Evolutionary conservation across 2,888 invertebrate genomes (phyloP).

Genomic region (Cantharis lateralis): DNA sequence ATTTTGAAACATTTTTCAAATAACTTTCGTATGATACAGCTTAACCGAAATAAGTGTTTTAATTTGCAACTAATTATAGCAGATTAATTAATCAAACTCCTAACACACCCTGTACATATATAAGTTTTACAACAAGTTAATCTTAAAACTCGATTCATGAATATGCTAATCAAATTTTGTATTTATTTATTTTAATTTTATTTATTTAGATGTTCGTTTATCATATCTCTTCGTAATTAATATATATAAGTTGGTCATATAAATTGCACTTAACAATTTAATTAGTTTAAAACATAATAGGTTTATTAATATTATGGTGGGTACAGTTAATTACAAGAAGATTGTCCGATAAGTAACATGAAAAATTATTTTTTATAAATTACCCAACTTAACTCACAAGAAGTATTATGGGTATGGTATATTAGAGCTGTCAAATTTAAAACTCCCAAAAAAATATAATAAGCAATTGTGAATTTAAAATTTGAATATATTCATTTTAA

Average conservation of each 20-base stretch:
- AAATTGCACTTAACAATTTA: not conserved
- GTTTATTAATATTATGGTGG: not conserved
- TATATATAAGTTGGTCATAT: not conserved
- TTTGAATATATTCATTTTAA: too few relatives aligned
- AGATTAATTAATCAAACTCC: conserved; percentile 33
- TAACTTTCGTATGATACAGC: not conserved
- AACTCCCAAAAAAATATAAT: not conserved
- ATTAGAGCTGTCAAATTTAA: not conserved
- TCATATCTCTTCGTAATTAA: not conserved
- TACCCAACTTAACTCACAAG: not conserved
- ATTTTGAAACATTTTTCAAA: not conserved
- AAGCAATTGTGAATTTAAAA: too few relatives aligned
- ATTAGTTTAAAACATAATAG: not conserved
- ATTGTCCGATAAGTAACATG: not conserved
- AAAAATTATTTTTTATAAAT: not conserved
- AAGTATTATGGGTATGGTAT: not conserved
- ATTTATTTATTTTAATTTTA: conserved; percentile 16
- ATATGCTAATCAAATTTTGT: conserved; percentile 30
- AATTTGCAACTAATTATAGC: conserved; percentile 31
- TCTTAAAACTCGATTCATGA: conserved; percentile 29
- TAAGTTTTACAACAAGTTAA: conserved; percentile 29
- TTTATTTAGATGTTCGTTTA: not conserved
- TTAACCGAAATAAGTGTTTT: conserved; percentile 18
- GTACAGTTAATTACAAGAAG: not conserved
- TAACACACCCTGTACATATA: conserved; percentile 21